These are phyloP conservation scores for Phalanger gymnotis DNA, from an alignment of 2,797 vertebrate genomes.

Conservation along the genomic window DNA sequence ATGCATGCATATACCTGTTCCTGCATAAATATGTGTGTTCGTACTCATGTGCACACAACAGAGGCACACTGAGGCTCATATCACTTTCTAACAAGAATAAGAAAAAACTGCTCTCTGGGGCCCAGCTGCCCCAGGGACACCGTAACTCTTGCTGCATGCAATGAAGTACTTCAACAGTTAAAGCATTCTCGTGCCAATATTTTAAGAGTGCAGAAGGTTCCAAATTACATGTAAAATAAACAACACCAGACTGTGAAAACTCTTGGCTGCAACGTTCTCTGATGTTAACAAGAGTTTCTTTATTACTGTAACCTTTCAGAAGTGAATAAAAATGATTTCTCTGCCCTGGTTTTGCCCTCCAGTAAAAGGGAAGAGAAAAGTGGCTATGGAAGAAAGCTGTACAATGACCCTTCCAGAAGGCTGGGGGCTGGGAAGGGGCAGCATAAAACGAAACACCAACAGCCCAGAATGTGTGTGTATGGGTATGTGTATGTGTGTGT, in stretches of 20 bases:
- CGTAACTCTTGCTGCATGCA: slow-evolving; percentile 63
- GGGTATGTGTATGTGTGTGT: neutral
- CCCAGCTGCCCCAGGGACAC: slow-evolving; percentile 80
- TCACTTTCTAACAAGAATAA: slow-evolving; percentile 44
- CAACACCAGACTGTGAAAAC: slow-evolving; percentile 90
- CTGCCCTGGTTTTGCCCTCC: slow-evolving; percentile 88
- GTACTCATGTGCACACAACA: neutral
- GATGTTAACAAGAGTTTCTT: slow-evolving; percentile 91
- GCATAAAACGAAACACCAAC: slow-evolving; percentile 71
- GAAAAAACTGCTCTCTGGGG: slow-evolving; percentile 66
- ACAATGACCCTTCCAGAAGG: slow-evolving; percentile 78
- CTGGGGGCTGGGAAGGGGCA: slow-evolving; percentile 63
- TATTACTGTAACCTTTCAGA: slow-evolving; percentile 90
- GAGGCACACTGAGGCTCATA: neutral
- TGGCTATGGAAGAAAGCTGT: slow-evolving; percentile 82
- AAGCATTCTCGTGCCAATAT: slow-evolving; percentile 89
- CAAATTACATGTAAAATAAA: slow-evolving; percentile 92
- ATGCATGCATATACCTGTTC: neutral
- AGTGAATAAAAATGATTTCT: slow-evolving; percentile 89
- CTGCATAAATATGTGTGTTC: neutral
- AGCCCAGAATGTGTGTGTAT: neutral
- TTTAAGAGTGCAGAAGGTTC: slow-evolving; percentile 91
- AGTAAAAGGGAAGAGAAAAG: slow-evolving; percentile 85
- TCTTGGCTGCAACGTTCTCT: slow-evolving; percentile 87
- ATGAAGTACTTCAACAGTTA: slow-evolving; percentile 86